Conservation (phyloP, 2,888 invertebrate genomes). For the Dicranocentrus wangi region DNA sequence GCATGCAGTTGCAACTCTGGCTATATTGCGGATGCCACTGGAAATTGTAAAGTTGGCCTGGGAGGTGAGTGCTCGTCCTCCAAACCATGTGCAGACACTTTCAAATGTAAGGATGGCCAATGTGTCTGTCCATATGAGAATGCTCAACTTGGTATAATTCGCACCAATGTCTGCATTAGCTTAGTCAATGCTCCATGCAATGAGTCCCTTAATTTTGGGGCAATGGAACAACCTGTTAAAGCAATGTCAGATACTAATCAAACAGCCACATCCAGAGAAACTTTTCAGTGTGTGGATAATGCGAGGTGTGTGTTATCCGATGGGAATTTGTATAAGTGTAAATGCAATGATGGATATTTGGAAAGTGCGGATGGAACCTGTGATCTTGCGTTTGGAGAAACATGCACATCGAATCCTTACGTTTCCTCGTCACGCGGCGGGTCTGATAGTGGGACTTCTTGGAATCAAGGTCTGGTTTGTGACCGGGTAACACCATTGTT, state of each 20-base stretch:
- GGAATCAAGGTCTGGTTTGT: constrained; percentile 30
- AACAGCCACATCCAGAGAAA: not conserved
- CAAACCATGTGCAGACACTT: constrained; percentile 18
- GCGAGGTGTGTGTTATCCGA: constrained; percentile 12
- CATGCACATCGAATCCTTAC: not conserved
- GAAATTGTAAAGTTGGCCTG: constrained; percentile 36
- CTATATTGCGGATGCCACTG: constrained; percentile 21
- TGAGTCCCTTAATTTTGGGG: constrained; percentile 2
- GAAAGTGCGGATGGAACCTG: constrained; percentile 33
- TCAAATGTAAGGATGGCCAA: constrained; percentile 39
- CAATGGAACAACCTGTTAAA: too few relatives aligned
- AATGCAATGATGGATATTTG: constrained; percentile 36
- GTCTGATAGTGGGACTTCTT: too few relatives aligned
- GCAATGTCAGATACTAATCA: not conserved
- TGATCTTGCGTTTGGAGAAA: constrained; percentile 30
- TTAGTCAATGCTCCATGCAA: constrained; percentile 49
- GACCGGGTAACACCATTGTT: constrained; percentile 13
- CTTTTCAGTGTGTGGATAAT: constrained; percentile 31
- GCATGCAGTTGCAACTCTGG: constrained; percentile 39
- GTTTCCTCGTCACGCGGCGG: too few relatives aligned
- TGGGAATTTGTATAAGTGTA: constrained; percentile 21
- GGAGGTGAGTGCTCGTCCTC: constrained; percentile 37
- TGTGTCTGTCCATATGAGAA: constrained; percentile 40
- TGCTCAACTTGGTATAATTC: constrained; percentile 17
- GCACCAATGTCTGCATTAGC: constrained; percentile 28